Conservation (phyloP, 2,888 invertebrate species). For the Diaphora mendica region DNA sequence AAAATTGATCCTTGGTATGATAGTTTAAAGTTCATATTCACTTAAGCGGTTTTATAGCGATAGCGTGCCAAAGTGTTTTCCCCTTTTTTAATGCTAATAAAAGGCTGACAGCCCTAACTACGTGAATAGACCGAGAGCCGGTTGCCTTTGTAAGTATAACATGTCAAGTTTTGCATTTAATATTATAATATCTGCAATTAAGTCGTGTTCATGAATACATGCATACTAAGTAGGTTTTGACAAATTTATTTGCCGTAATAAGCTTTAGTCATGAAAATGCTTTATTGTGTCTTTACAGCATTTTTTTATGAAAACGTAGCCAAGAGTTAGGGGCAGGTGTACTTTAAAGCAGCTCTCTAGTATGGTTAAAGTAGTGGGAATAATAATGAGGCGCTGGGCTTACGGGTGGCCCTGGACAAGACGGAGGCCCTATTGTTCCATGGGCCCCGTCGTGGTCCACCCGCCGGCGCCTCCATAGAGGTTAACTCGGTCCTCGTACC, state of each 20-base stretch:
- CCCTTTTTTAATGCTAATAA: slow-evolving; percentile 70
- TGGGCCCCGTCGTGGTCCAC: no score
- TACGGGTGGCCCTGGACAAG: no score
- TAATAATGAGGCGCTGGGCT: no score
- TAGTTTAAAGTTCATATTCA: accelerated
- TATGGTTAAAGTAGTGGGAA: no score
- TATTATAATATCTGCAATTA: slow-evolving; percentile 4
- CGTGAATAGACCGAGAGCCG: slow-evolving; percentile 34
- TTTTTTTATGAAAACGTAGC: background rate
- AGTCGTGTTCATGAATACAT: slow-evolving; percentile 11
- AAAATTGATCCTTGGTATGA: slow-evolving; percentile 3
- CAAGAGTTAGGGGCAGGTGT: background rate
- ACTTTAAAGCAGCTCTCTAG: background rate
- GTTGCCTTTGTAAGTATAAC: slow-evolving; percentile 14
- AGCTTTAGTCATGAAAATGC: background rate
- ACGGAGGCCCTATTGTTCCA: no score
- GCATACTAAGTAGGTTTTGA: slow-evolving; percentile 11
- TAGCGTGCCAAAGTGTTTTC: slow-evolving; percentile 50
- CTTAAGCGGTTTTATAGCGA: background rate
- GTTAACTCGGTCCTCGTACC: no score
- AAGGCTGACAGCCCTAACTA: slow-evolving; percentile 55
- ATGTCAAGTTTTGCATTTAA: background rate
- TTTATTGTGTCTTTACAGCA: background rate
- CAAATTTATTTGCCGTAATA: background rate
- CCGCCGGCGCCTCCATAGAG: no score